phyloP scores from a whole-genome alignment of 23 tunicate genomes.

The Diplosoma virens region DNA sequence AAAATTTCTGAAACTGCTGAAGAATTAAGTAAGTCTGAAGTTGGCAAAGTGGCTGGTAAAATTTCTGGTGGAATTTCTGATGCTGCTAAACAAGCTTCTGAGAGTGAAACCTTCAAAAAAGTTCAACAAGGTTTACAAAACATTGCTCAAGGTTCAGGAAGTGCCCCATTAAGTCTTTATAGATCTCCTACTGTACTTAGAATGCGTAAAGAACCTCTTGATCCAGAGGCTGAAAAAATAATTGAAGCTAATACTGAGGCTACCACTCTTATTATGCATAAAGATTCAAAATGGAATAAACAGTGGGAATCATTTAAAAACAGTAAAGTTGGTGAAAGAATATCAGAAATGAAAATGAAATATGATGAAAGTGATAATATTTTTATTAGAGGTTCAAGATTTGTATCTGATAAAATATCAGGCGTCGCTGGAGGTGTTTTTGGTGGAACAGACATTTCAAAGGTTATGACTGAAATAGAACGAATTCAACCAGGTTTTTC shows the following conservation, averaged over 20 bases:
- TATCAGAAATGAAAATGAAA: constrained; percentile 81
- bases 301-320: constrained; percentile 93
- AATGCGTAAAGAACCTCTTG: constrained; percentile 40
- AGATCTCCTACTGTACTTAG: constrained; percentile 53
- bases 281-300: constrained; percentile 92
- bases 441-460: constrained; percentile 87
- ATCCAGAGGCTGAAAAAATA: constrained; percentile 36
- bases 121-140: constrained; percentile 51
- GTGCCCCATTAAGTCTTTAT: constrained; percentile 66
- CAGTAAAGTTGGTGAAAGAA: constrained; percentile 86
- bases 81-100: constrained; percentile 81
- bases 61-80: constrained; percentile 69
- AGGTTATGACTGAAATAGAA: constrained; percentile 77
- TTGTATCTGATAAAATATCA: constrained; percentile 70
- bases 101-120: constrained; percentile 89
- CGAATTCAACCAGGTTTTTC: constrained; percentile 80
- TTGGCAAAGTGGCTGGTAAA: constrained; percentile 69
- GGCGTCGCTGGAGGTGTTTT: constrained; percentile 80
- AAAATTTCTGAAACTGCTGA: constrained; percentile 88
- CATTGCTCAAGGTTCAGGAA: constrained; percentile 78
- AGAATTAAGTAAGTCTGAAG: constrained; percentile 64
- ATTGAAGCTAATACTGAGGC: constrained; percentile 74
- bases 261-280: constrained; percentile 86
- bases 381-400: constrained; percentile 63
- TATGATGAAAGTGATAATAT: constrained; percentile 94